These are phyloP conservation scores for Seira musarum DNA, from an alignment of 2,888 invertebrate genomes.

Conservation along the genomic window DNA sequence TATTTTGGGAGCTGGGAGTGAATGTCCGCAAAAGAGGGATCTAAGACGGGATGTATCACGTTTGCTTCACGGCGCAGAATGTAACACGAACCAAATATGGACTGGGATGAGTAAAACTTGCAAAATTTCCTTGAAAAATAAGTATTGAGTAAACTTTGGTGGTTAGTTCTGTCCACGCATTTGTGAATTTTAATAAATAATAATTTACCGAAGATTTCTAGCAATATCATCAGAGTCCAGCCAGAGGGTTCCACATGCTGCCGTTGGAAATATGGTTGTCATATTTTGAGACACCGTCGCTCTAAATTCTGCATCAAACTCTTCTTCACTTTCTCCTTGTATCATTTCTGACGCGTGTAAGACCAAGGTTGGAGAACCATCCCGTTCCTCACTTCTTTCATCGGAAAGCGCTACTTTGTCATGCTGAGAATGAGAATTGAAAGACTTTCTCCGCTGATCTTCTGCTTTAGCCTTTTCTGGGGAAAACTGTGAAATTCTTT, in stretches of 20 bases:
- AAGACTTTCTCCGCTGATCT: not conserved
- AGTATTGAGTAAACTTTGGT: not conserved
- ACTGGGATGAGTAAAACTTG: constrained; percentile 51
- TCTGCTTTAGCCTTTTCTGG: not conserved
- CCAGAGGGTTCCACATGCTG: constrained; percentile 52
- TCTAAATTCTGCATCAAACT: constrained; percentile 22
- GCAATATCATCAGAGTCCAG: constrained; percentile 48
- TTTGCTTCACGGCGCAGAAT: constrained; percentile 39
- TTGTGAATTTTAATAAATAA: too few relatives aligned
- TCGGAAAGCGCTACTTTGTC: too few relatives aligned
- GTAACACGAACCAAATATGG: constrained; percentile 51
- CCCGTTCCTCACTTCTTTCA: constrained; percentile 10
- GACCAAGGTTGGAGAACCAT: not conserved
- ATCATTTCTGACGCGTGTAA: constrained; percentile 27
- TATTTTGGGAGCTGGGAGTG: constrained; percentile 31
- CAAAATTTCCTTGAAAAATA: constrained; percentile 38
- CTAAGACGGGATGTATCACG: not conserved
- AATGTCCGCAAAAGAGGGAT: constrained; percentile 11
- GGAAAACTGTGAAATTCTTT: not conserved
- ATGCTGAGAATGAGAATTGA: too few relatives aligned
- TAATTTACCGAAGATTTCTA: constrained; percentile 31
- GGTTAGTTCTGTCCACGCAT: too few relatives aligned
- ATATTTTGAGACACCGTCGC: constrained; percentile 7
- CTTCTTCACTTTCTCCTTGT: constrained; percentile 34
- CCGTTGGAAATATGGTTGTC: constrained; percentile 5